phyloP scores from a whole-genome alignment of 2,888 invertebrate genomes.

The Archips xylosteana region DNA sequence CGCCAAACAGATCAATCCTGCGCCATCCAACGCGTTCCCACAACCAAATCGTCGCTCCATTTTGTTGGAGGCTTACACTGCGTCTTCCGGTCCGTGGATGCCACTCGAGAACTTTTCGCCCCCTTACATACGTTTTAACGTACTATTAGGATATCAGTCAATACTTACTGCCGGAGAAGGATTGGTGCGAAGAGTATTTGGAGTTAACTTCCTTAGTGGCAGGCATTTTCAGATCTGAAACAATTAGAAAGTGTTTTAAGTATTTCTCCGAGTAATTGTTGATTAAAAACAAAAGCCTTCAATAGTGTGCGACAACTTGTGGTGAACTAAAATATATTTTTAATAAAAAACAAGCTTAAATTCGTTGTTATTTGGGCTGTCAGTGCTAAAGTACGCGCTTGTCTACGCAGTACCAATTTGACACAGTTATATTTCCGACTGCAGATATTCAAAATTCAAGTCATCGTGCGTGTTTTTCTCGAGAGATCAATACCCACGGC shows the following conservation, averaged over 20 bases:
- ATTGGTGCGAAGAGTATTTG: constrained; percentile 59
- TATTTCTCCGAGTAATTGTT: background rate
- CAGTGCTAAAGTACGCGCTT: background rate
- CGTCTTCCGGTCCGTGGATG: no score
- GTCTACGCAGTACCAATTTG: background rate
- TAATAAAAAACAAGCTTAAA: background rate
- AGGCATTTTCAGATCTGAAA: constrained; percentile 72
- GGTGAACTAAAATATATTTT: no score
- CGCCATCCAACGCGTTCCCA: no score
- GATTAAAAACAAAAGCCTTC: background rate
- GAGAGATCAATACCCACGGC: background rate
- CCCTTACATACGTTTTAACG: no score
- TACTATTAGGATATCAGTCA: no score
- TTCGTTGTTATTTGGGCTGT: background rate
- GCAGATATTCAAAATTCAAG: background rate
- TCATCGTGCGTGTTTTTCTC: background rate
- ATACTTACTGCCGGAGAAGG: constrained; percentile 68
- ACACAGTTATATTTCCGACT: background rate
- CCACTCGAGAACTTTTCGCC: no score
- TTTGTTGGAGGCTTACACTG: no score
- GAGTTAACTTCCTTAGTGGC: constrained; percentile 63
- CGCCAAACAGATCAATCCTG: no score
- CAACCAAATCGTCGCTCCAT: no score
- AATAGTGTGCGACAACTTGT: no score
- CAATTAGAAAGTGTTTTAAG: constrained; percentile 46